phyloP scores from a whole-genome alignment of 2,888 invertebrate species.

The Stenichneumon culpator region DNA sequence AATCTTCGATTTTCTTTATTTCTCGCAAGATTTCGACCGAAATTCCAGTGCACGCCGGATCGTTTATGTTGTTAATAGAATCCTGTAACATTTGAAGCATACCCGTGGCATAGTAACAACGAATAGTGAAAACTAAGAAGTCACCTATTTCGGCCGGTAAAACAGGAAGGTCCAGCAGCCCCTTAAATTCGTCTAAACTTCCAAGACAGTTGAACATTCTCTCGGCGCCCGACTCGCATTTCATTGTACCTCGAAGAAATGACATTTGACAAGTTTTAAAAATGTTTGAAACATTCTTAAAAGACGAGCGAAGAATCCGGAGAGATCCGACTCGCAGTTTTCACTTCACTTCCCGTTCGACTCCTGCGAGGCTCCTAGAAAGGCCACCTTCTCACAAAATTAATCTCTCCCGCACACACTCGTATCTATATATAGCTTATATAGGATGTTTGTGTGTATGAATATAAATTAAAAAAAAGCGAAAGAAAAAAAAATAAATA shows the following conservation, averaged over 20 bases:
- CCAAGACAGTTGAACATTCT: neutral
- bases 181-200: too few relatives aligned
- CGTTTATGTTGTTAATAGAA: too few relatives aligned
- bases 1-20: too few relatives aligned
- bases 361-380: neutral
- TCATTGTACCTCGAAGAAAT: neutral
- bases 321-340: neutral
- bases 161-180: too few relatives aligned
- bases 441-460: neutral
- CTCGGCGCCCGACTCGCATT: neutral
- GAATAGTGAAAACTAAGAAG: too few relatives aligned
- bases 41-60: too few relatives aligned
- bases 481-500: neutral
- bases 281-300: neutral
- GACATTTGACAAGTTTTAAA: neutral
- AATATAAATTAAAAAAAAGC: constrained; percentile 22
- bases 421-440: neutral
- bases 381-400: constrained; percentile 23
- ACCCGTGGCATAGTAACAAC: too few relatives aligned
- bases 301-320: neutral
- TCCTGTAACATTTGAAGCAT: too few relatives aligned
- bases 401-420: constrained; percentile 1
- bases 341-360: constrained; percentile 11
- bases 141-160: too few relatives aligned
- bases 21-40: too few relatives aligned